Percentiles rank a stretch among this genome's conserved stretches.
Conservation (phyloP, 2,797 vertebrate species). For the Graptemys geographica region DNA sequence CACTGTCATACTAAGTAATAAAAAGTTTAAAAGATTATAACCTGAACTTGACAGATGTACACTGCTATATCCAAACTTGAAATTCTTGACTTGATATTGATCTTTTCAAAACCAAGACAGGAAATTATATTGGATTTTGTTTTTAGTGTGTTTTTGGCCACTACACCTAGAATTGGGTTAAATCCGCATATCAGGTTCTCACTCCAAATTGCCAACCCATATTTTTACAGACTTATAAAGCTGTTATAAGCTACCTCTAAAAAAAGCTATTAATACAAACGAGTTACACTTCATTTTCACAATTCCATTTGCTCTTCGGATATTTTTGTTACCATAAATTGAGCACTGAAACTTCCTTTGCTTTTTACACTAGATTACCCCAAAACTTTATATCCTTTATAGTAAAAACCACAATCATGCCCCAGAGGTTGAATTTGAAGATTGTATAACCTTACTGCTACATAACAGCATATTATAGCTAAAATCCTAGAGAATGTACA, state of each 20-base stretch:
- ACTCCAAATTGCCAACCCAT: background rate
- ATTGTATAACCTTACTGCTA: slow-evolving; percentile 40
- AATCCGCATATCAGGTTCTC: background rate
- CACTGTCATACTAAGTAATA: slow-evolving; percentile 75
- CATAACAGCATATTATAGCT: slow-evolving; percentile 40
- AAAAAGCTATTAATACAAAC: slow-evolving; percentile 51
- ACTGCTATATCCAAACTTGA: slow-evolving; percentile 49
- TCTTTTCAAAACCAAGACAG: slow-evolving; percentile 44
- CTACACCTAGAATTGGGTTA: background rate
- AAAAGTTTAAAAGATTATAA: slow-evolving; percentile 79
- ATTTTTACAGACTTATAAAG: background rate
- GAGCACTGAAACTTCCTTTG: slow-evolving; percentile 57
- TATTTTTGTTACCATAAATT: slow-evolving; percentile 70
- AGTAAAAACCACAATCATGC: slow-evolving; percentile 43
- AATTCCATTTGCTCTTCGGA: slow-evolving; percentile 62
- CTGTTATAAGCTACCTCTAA: slow-evolving; percentile 24
- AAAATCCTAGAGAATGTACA: background rate
- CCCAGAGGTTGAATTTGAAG: slow-evolving; percentile 41
- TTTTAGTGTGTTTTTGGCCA: background rate
- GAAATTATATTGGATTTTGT: background rate
- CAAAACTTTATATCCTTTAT: slow-evolving; percentile 52
- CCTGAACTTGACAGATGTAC: slow-evolving; percentile 51
- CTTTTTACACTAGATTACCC: slow-evolving; percentile 68
- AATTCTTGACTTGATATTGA: slow-evolving; percentile 38
- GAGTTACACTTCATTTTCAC: slow-evolving; percentile 43